phyloP scores from a whole-genome alignment of 1,140 invertebrate genomes.

The Drosophila equinoxialis region DNA sequence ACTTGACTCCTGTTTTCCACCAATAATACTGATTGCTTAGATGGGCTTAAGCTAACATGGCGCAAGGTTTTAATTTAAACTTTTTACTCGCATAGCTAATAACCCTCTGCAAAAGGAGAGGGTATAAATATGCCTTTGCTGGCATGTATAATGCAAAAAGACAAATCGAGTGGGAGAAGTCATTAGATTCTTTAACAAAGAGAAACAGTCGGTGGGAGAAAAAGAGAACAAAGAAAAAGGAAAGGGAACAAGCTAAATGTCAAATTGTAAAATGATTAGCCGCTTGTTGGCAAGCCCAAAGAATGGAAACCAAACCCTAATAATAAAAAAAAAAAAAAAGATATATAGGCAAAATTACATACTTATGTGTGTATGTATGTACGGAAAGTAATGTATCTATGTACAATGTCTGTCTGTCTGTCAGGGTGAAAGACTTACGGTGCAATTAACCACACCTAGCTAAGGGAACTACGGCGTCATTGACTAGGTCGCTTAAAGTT shows the following conservation, averaged over 20 bases:
- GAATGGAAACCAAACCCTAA: constrained; percentile 18
- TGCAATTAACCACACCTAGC: constrained; percentile 55
- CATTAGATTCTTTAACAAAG: constrained; percentile 9
- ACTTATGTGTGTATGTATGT: background rate
- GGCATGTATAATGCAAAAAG: constrained; percentile 4
- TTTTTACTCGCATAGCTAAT: background rate
- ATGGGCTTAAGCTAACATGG: too few relatives aligned
- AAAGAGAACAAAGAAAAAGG: too few relatives aligned
- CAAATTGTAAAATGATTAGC: constrained; percentile 24
- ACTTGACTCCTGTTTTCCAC: too few relatives aligned
- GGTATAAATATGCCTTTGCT: background rate
- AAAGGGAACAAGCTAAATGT: constrained; percentile 11
- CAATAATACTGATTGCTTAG: too few relatives aligned
- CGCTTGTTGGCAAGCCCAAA: constrained; percentile 15
- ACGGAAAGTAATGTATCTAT: background rate
- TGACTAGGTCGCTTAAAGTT: constrained; percentile 33
- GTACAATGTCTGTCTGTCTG: background rate
- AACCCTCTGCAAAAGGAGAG: background rate
- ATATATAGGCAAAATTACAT: background rate
- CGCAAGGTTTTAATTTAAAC: too few relatives aligned
- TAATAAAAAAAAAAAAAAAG: constrained; percentile 1
- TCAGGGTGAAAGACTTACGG: constrained; percentile 27
- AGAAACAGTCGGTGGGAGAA: background rate
- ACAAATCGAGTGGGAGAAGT: background rate
- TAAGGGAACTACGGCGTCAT: constrained; percentile 2